A percentile compares a stretch with the other conserved stretches of the same genome.
These are phyloP conservation scores for Amblyteles armatorius DNA, from an alignment of 2,888 invertebrate species.

Conservation along the genomic window DNA sequence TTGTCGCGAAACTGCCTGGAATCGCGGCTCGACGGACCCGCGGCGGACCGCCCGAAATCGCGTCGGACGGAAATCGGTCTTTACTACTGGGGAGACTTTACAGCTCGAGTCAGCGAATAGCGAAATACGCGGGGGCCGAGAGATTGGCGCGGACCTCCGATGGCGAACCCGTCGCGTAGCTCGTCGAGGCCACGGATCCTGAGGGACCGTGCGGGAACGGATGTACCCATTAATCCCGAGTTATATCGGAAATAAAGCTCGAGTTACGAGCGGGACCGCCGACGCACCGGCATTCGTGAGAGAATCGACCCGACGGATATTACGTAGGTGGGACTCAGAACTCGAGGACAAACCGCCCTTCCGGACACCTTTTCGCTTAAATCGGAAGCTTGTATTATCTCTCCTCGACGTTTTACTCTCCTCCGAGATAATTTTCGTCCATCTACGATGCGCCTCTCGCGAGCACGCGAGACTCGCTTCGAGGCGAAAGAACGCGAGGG, in stretches of 20 bases:
- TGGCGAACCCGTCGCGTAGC: slow-evolving; percentile 35
- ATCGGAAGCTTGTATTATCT: slow-evolving; percentile 31
- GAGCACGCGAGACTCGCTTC: not conserved
- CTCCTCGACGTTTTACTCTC: slow-evolving; percentile 6
- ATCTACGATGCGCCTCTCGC: slow-evolving; percentile 28
- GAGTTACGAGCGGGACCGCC: slow-evolving; percentile 75
- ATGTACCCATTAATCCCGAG: slow-evolving; percentile 78
- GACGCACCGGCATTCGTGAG: slow-evolving; percentile 48
- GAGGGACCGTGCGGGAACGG: slow-evolving; percentile 73
- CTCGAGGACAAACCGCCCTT: not conserved
- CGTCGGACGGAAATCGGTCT: slow-evolving; percentile 55
- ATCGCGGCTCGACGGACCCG: not conserved
- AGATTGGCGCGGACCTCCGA: slow-evolving; percentile 5
- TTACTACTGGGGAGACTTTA: slow-evolving; percentile 57
- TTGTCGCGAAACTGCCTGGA: slow-evolving; percentile 1
- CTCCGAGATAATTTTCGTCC: slow-evolving; percentile 34
- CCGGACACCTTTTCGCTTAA: not conserved
- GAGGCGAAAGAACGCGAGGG: not conserved
- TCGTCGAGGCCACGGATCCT: slow-evolving; percentile 60
- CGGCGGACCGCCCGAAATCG: not conserved
- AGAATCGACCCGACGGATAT: slow-evolving; percentile 58
- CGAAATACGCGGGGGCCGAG: slow-evolving; percentile 39
- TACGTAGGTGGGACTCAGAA: not conserved
- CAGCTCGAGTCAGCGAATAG: slow-evolving; percentile 39
- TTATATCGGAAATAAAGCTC: slow-evolving; percentile 80